These are phyloP conservation scores for Holacanthus passer DNA, from an alignment of 2,113 vertebrate species.

Conservation along the genomic window DNA sequence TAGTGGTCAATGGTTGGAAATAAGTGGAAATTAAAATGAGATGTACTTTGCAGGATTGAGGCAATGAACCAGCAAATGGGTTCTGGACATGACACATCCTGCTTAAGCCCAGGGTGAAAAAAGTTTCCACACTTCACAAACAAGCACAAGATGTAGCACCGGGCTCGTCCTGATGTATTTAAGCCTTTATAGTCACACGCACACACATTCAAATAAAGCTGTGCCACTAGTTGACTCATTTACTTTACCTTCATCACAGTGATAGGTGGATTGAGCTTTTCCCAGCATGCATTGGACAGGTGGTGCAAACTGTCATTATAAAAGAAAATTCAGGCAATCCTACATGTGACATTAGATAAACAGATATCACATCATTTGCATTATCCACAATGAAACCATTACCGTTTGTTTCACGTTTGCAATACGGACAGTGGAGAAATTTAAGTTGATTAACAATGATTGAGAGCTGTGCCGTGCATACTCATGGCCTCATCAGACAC, in stretches of 20 bases:
- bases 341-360: neutral
- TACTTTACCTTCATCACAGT: neutral
- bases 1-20: slow-evolving; percentile 44
- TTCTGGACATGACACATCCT: slow-evolving; percentile 15
- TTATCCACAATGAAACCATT: neutral
- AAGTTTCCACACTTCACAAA: neutral
- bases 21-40: slow-evolving; percentile 46
- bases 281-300: slow-evolving; percentile 6
- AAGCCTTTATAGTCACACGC: neutral
- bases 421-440: neutral
- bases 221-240: neutral
- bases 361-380: neutral
- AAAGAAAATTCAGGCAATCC: neutral
- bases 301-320: too few species aligned
- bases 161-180: neutral
- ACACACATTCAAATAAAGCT: slow-evolving; percentile 9
- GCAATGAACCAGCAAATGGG: slow-evolving; percentile 4
- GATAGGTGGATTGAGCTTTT: neutral
- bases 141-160: neutral
- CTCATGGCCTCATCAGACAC: slow-evolving; percentile 36
- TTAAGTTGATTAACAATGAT: slow-evolving; percentile 49
- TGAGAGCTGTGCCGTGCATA: slow-evolving; percentile 25
- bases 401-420: neutral
- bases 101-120: neutral
- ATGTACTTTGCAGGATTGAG: slow-evolving; percentile 17